Evolutionary conservation across 2,888 invertebrate species (phyloP).

Genomic region (Lapara coniferarum): DNA sequence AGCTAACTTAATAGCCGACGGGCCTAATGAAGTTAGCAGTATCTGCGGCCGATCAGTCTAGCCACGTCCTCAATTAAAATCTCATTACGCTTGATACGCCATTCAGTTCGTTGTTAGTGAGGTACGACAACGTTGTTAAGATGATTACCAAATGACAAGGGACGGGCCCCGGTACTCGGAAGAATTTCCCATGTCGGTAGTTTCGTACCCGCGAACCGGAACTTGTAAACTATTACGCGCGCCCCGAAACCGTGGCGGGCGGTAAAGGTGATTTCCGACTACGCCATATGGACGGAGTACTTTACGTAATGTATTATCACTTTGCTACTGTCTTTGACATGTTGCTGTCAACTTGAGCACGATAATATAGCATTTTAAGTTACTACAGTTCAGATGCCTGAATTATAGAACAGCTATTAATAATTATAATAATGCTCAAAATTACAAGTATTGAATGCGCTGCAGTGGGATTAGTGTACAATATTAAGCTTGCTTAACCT

Average conservation of each 20-base stretch:
- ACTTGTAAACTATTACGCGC: conserved; percentile 20
- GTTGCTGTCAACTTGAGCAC: not conserved
- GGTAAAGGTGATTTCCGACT: not conserved
- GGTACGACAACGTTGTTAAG: conserved; percentile 44
- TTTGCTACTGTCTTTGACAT: not conserved
- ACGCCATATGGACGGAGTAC: not conserved
- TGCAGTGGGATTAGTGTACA: no score
- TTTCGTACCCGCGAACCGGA: conserved; percentile 3
- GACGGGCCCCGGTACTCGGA: conserved; percentile 14
- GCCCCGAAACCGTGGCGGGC: conserved; percentile 3
- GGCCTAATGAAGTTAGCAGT: conserved; percentile 73
- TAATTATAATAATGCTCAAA: no score
- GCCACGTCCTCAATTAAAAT: conserved; percentile 78
- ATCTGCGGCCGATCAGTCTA: conserved; percentile 66
- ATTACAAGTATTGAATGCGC: no score
- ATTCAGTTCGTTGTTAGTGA: conserved; percentile 47
- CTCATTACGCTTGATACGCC: conserved; percentile 66
- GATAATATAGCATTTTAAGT: no score
- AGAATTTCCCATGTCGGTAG: conserved; percentile 18
- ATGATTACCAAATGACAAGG: conserved; percentile 34
- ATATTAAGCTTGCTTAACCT: no score
- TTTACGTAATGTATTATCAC: not conserved
- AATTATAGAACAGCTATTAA: no score
- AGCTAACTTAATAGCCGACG: conserved; percentile 69
- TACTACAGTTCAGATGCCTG: no score